Evolutionary conservation across 2,797 vertebrate species (phyloP), one percentile per base, ranked within the genome.

Genomic region (Siniperca scherzeri): DNA sequence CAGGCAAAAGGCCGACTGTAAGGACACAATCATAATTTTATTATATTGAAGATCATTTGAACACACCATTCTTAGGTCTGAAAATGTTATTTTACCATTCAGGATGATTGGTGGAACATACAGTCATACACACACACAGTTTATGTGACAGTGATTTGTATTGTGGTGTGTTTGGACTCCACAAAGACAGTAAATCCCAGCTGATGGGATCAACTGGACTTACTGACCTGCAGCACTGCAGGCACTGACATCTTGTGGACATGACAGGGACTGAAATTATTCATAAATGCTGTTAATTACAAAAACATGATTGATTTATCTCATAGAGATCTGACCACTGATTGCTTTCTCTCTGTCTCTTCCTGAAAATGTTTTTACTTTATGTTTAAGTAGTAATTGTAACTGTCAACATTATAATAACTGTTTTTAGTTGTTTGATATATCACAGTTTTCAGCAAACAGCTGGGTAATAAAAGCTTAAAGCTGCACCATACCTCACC

Each of bases 191-290:
- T 84, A 91, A 92, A 93, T 92, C 92, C 87, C 78, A 52, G 67
- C 36, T 85, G 90, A 93, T 91, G 83, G 85, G 91, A 93, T 94
- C 85, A 93, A 60, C 74, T 83, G 80, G 77, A 90, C 9, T 93
- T 87, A 83, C 55, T 80, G 88, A 87, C 84, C 74, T 56, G 67
- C 70, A 21, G 64, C 17, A 17, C 77, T 74, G 70, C 78, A 64
- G 30, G 90, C 70, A 86, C 82, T 88, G 92, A 93, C 94, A 89
- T 86, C 94, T 91, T 81, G 89, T 93, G 94, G 91, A 77, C 55
- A 55, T 22, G 65, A 59, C 33, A 62, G 71, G 76, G 55, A 83
- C 57, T 84, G 42, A 66, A 65, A 59, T 48, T 17, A 82, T 36
- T 61, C 14, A 76, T 67, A 21, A 74, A 27, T 14, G 44, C 27